Evolutionary conservation across 2,888 invertebrate species (phyloP), one percentile per base, ranked within the genome.

Genomic region (Eristalis arbustorum): DNA sequence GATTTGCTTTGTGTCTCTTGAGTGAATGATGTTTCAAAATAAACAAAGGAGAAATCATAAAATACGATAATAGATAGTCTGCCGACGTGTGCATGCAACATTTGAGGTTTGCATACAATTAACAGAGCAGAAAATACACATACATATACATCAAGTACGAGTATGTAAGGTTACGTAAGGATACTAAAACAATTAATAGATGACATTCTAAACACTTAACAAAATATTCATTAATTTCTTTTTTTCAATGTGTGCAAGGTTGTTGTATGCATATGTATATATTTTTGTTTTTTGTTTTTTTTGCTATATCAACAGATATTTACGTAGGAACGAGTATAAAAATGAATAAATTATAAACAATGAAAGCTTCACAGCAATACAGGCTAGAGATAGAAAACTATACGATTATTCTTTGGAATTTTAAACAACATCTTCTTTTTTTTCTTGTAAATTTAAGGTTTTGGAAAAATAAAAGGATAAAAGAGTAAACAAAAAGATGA

Each of bases 281-380:
- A 49, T 61, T 61, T 22, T 75, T 62, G 57, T 66, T 74, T 74
- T 59, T 18, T 81, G 56, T 61, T 69, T 66, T 59, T 28, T 68
- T n/a, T 14, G 23, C 59, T 84, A 74, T 69, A 56, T 68, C 49
- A 83, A 83, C 83, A 68, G 56, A 79, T 71, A 67, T 69, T 34
- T 76, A 72, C 56, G 63, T 34, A 18, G 49, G 18, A n/a, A 73
- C 31, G 13, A 61, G 22, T 61, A 31, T 61, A 59, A 66, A 73
- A 25, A 82, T 77, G 63, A 62, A 79, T 68, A 83, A 83, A 87
- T 63, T 71, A 77, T 74, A 78, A 83, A 87, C 91, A 91, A 91
- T 91, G 90, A 91, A 92, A 92, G 92, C 92, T 91, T 91, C 90
- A 91, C 90, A 90, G 90, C 90, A 90, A 90, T 88, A 88, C 88